phyloP scores from a whole-genome alignment of 2,113 vertebrate species.

The Lepidothrix coronata region DNA sequence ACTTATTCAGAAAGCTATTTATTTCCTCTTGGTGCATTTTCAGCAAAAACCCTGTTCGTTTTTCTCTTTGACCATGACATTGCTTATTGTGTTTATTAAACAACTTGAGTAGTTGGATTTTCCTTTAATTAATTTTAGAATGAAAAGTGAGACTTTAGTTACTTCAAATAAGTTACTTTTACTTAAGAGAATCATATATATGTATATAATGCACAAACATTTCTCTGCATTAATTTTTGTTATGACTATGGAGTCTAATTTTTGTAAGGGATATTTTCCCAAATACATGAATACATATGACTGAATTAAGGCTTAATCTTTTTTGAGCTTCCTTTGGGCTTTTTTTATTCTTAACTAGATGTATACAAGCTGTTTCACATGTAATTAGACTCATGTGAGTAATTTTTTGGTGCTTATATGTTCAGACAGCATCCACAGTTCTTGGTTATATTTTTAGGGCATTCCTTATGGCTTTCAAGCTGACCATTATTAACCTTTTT shows the following conservation, averaged over 20 bases:
- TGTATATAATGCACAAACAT: background rate
- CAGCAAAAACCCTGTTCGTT: background rate
- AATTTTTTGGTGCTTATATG: background rate
- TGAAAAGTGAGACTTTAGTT: background rate
- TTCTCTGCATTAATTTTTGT: background rate
- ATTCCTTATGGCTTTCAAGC: background rate
- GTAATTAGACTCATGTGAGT: background rate
- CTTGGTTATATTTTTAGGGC: background rate
- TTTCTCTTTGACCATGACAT: background rate
- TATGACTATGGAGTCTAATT: background rate
- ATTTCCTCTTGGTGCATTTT: conserved; percentile 22
- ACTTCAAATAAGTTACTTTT: background rate
- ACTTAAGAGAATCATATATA: background rate
- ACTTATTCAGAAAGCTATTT: conserved; percentile 12
- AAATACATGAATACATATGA: background rate
- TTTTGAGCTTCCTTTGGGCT: background rate
- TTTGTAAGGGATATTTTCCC: background rate
- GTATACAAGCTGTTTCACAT: background rate
- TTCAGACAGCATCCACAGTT: background rate
- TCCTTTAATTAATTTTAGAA: background rate
- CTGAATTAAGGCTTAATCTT: background rate
- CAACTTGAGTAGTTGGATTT: background rate
- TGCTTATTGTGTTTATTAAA: background rate
- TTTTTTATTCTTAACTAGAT: background rate
- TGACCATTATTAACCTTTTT: background rate